phyloP scores from a whole-genome alignment of 2,888 invertebrate species.

The Calephelis perditalis region DNA sequence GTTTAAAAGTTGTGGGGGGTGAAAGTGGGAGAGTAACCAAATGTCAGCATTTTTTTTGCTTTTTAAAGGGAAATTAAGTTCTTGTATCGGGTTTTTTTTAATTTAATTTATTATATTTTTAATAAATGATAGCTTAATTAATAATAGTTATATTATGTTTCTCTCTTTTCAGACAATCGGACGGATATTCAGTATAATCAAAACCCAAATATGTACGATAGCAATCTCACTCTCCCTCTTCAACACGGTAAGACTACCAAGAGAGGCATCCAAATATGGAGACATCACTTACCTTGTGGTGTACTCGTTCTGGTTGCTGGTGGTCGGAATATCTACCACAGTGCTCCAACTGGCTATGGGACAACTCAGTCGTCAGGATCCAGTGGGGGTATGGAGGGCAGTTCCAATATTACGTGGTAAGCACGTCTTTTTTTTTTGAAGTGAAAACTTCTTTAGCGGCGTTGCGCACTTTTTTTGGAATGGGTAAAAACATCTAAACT shows the following conservation, averaged over 20 bases:
- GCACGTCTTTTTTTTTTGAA: neutral
- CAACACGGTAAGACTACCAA: conserved; percentile 79
- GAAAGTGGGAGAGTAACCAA: too few species aligned
- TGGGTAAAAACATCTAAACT: too few species aligned
- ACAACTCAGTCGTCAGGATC: conserved; percentile 81
- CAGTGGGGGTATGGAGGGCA: conserved; percentile 82
- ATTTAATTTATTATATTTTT: too few species aligned
- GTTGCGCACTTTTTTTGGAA: too few species aligned
- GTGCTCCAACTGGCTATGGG: conserved; percentile 81
- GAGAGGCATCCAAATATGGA: conserved; percentile 78
- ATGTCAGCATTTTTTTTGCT: too few species aligned
- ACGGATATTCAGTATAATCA: conserved; percentile 53
- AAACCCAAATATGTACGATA: conserved; percentile 74
- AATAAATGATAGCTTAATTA: neutral
- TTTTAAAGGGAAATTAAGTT: too few species aligned
- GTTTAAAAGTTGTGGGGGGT: too few species aligned
- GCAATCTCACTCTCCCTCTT: conserved; percentile 79
- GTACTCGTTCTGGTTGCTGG: conserved; percentile 77
- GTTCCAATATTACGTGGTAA: conserved; percentile 82
- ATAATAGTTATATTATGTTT: conserved; percentile 3
- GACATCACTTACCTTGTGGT: conserved; percentile 80
- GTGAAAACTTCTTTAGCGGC: too few species aligned
- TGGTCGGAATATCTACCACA: conserved; percentile 78
- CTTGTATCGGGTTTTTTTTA: too few species aligned
- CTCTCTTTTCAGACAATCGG: conserved; percentile 54